phyloP scores from a whole-genome alignment of 2,797 vertebrate genomes.

The Gymnothorax javanicus region DNA sequence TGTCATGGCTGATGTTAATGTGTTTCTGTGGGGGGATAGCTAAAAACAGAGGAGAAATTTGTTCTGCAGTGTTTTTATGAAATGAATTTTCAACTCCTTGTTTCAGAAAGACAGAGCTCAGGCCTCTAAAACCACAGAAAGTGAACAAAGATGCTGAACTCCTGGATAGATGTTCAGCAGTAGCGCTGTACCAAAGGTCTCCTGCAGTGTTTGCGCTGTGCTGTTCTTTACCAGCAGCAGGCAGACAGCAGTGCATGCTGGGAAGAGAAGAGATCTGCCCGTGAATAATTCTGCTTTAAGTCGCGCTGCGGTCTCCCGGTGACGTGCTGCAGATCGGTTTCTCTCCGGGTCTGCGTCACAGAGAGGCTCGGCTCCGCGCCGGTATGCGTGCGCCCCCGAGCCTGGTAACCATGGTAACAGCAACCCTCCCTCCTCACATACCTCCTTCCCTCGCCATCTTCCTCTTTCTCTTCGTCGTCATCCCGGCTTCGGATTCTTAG shows the following conservation, averaged over 20 bases:
- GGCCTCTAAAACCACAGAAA: not conserved
- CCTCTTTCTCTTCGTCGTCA: not conserved
- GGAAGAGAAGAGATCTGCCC: conserved; percentile 12
- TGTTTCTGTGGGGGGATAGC: not conserved
- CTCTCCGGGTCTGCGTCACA: not conserved
- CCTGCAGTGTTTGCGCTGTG: not conserved
- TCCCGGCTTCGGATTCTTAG: not conserved
- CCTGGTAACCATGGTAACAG: not conserved
- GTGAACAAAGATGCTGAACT: not conserved
- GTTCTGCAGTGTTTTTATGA: not conserved
- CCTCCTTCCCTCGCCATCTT: not conserved
- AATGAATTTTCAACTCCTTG: not conserved
- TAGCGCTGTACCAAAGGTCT: not conserved
- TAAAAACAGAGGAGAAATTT: not conserved
- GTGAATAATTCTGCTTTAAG: conserved; percentile 50
- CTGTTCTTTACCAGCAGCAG: not conserved
- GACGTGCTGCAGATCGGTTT: conserved; percentile 39
- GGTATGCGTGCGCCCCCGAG: not conserved
- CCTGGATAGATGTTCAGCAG: not conserved
- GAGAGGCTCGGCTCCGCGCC: not conserved
- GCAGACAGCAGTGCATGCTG: conserved; percentile 22
- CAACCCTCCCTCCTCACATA: not conserved
- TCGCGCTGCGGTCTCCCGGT: conserved; percentile 12
- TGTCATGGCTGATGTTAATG: not conserved
- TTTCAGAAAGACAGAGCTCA: not conserved